phyloP scores from a whole-genome alignment of 2,113 vertebrate genomes.

The Gymnarchus niloticus region DNA sequence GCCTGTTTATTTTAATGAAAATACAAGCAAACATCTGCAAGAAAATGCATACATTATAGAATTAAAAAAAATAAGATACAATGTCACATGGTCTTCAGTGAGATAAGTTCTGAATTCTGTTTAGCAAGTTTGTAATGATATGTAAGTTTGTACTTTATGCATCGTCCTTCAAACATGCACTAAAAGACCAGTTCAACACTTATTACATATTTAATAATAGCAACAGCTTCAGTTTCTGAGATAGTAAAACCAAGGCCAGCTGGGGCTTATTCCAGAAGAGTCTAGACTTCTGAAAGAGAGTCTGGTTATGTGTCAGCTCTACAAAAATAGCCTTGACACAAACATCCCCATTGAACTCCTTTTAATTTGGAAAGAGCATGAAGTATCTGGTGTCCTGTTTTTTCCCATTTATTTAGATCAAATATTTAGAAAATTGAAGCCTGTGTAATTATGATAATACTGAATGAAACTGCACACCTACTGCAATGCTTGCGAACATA shows the following conservation, averaged over 20 bases:
- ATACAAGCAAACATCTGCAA: too few species aligned
- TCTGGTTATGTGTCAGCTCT: slow-evolving; percentile 28
- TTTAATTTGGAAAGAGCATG: neutral
- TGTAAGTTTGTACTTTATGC: neutral
- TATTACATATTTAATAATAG: slow-evolving; percentile 27
- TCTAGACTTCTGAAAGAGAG: neutral
- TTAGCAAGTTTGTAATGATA: neutral
- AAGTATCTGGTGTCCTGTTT: neutral
- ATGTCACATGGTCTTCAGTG: neutral
- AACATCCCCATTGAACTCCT: neutral
- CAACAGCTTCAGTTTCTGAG: neutral
- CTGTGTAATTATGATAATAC: neutral
- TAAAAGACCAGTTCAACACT: neutral
- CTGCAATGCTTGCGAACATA: neutral
- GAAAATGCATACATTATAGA: too few species aligned
- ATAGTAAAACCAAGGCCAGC: slow-evolving; percentile 10
- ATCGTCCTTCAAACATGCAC: neutral
- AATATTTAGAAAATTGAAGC: neutral
- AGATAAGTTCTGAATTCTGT: neutral
- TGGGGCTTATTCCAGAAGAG: slow-evolving; percentile 31
- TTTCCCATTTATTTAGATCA: neutral
- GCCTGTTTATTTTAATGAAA: neutral
- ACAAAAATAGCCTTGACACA: slow-evolving; percentile 31
- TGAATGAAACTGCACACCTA: neutral
- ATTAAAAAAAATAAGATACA: neutral